Conservation (phyloP, 2,888 invertebrate species). For the Drosophila histrio region DNA sequence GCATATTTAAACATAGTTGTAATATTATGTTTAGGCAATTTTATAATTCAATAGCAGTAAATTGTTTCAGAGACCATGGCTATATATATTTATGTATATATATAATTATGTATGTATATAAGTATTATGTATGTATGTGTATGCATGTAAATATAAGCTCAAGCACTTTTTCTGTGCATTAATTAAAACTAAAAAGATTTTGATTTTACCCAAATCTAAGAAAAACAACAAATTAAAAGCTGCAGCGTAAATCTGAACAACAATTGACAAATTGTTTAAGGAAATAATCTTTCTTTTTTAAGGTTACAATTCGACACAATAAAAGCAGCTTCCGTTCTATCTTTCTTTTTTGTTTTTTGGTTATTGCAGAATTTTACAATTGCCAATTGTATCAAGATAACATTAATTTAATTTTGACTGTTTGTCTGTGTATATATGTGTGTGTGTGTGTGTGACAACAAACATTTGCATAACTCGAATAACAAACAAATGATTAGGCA, state of each 20-base stretch:
- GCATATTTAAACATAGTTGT: slow-evolving; percentile 68
- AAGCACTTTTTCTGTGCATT: slow-evolving; percentile 44
- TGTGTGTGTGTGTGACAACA: slow-evolving; percentile 53
- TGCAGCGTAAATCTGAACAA: slow-evolving; percentile 62
- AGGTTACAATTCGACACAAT: slow-evolving; percentile 29
- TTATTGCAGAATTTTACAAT: slow-evolving; percentile 17
- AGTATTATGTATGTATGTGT: slow-evolving; percentile 46
- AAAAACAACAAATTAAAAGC: slow-evolving; percentile 33
- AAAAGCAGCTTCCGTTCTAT: slow-evolving; percentile 21
- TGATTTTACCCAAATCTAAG: slow-evolving; percentile 32
- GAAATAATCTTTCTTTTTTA: slow-evolving; percentile 52
- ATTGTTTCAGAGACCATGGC: slow-evolving; percentile 80
- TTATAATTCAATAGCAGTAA: slow-evolving; percentile 78
- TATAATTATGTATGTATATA: slow-evolving; percentile 50
- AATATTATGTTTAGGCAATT: slow-evolving; percentile 77
- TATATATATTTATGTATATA: slow-evolving; percentile 69
- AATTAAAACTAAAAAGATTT: slow-evolving; percentile 44
- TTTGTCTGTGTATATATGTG: slow-evolving; percentile 22
- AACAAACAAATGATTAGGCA: slow-evolving; percentile 67
- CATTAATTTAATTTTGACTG: slow-evolving; percentile 20
- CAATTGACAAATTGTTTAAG: slow-evolving; percentile 61
- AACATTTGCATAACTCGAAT: slow-evolving; percentile 66
- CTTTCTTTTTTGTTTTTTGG: slow-evolving; percentile 14
- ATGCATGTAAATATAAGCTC: slow-evolving; percentile 53
- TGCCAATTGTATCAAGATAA: slow-evolving; percentile 31